These are phyloP conservation scores for Regulus satrapa DNA, from an alignment of 2,113 vertebrate species.

Conservation along the genomic window DNA sequence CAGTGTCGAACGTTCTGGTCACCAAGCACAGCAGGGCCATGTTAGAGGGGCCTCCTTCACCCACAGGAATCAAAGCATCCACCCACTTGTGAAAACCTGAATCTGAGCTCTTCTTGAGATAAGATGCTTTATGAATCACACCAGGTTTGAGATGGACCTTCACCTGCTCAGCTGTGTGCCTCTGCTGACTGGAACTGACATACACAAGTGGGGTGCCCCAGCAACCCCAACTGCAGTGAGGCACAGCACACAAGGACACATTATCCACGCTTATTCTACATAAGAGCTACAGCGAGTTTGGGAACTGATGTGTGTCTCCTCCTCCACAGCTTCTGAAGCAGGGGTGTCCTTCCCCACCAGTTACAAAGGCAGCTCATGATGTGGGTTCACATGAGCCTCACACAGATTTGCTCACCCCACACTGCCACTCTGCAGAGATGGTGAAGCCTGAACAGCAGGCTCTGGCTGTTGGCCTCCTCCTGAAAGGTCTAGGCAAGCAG, in stretches of 20 bases:
- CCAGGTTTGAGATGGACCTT: not conserved
- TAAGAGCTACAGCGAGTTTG: not conserved
- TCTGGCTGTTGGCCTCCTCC: not conserved
- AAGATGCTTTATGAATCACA: not conserved
- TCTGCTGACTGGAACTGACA: not conserved
- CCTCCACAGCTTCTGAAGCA: not conserved
- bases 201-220: fast-evolving
- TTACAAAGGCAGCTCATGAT: not conserved
- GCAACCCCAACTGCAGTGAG: not conserved
- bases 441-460: not conserved
- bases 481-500: not conserved
- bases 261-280: not conserved
- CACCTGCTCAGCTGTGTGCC: not conserved
- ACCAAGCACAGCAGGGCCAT: not conserved
- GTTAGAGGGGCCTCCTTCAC: not conserved
- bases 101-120: not conserved
- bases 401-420: fast-evolving
- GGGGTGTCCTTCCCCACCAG: not conserved
- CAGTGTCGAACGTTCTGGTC: not conserved
- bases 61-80: fast-evolving
- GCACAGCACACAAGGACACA: not conserved
- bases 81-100: not conserved
- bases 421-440: not conserved
- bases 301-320: not conserved
- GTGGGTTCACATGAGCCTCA: not conserved